Conservation (phyloP, 2,113 vertebrate species). For the Antigone vipio region DNA sequence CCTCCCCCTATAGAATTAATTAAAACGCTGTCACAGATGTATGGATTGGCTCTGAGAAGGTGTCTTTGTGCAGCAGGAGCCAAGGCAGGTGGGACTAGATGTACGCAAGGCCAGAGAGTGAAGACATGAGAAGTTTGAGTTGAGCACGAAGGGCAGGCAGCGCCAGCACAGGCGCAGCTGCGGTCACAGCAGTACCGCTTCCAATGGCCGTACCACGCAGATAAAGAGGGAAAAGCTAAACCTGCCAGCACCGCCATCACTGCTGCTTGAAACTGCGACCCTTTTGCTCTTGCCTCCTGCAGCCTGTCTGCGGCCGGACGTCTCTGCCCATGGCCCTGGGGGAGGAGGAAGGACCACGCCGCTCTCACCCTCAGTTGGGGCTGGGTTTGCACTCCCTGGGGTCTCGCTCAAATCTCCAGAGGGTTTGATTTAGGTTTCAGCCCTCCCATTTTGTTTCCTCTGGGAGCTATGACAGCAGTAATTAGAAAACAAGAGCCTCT, state of each 20-base stretch:
- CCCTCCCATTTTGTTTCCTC: neutral
- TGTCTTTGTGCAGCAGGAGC: neutral
- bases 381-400: neutral
- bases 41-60: neutral
- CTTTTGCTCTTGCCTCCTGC: neutral
- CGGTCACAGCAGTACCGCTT: neutral
- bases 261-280: neutral
- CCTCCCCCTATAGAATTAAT: neutral
- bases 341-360: fast-evolving
- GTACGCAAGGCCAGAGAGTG: neutral
- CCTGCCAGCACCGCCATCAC: too few relatives aligned
- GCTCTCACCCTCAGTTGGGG: fast-evolving
- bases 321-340: fast-evolving
- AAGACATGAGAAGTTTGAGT: neutral
- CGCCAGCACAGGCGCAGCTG: neutral
- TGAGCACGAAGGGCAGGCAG: neutral
- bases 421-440: neutral
- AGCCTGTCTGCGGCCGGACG: fast-evolving
- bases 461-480: neutral
- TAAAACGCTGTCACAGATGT: neutral
- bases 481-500: neutral
- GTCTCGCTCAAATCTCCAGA: neutral
- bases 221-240: neutral
- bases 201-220: fast-evolving
- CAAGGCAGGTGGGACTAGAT: neutral